Conservation (phyloP, 2,113 vertebrate genomes). For the Nyctibius bracteatus region DNA sequence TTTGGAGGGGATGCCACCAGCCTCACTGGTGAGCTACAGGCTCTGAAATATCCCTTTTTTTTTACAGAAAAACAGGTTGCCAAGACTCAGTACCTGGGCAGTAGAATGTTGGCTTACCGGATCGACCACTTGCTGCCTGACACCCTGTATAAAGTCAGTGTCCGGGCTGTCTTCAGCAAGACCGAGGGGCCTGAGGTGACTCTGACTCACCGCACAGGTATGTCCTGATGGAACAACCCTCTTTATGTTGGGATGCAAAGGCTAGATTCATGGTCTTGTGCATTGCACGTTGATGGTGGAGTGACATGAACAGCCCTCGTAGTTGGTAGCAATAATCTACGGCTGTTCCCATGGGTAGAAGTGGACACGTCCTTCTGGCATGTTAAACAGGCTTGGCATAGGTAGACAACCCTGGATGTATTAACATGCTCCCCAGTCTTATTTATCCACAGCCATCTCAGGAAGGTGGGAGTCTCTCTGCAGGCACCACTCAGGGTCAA, state of each 20-base stretch:
- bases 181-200: slow-evolving; percentile 80
- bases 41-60: neutral
- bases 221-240: neutral
- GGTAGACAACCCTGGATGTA: neutral
- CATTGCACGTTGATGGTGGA: neutral
- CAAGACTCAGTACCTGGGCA: slow-evolving; percentile 75
- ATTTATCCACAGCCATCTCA: neutral
- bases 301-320: fast-evolving
- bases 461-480: neutral
- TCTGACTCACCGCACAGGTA: slow-evolving; percentile 84
- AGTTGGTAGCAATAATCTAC: neutral
- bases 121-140: slow-evolving; percentile 72
- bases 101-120: slow-evolving; percentile 60
- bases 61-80: slow-evolving; percentile 52
- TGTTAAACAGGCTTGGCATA: neutral
- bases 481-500: neutral
- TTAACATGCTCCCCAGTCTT: neutral
- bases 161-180: slow-evolving; percentile 79
- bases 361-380: fast-evolving
- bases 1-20: neutral
- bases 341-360: neutral
- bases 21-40: neutral
- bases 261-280: neutral
- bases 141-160: slow-evolving; percentile 74
- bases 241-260: too few relatives aligned